These are phyloP conservation scores for Heterocephalus glaber DNA, from an alignment of 2,113 vertebrate genomes.

Conservation along the genomic window DNA sequence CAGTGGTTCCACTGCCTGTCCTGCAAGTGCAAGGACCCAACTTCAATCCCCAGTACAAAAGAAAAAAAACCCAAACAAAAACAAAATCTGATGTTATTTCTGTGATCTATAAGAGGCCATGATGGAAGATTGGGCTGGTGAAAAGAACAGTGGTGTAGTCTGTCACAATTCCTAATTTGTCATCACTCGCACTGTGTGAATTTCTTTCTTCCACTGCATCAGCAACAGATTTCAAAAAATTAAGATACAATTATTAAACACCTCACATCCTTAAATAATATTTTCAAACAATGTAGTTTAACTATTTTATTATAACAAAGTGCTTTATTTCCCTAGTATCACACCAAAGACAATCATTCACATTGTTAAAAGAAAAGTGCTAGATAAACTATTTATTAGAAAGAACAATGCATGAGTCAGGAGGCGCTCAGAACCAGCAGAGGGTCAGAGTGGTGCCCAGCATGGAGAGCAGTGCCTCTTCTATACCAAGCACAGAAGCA, in stretches of 20 bases:
- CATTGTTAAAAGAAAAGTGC: neutral
- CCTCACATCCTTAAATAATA: neutral
- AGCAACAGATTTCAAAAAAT: neutral
- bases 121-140: neutral
- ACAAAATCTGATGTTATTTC: neutral
- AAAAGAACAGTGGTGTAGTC: neutral
- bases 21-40: too few relatives aligned
- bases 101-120: neutral
- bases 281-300: neutral
- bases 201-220: neutral
- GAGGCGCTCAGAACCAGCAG: neutral
- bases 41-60: neutral
- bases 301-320: neutral
- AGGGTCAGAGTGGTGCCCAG: neutral
- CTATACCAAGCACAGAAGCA: neutral
- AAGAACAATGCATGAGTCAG: too few relatives aligned
- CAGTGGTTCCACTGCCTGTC: too few relatives aligned
- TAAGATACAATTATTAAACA: neutral
- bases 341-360: neutral
- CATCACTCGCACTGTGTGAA: neutral
- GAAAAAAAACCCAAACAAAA: neutral
- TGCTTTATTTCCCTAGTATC: neutral
- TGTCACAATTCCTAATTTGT: neutral
- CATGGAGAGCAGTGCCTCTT: neutral
- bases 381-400: neutral